Conservation (phyloP, 2,113 vertebrate species). For the Antennarius striatus region DNA sequence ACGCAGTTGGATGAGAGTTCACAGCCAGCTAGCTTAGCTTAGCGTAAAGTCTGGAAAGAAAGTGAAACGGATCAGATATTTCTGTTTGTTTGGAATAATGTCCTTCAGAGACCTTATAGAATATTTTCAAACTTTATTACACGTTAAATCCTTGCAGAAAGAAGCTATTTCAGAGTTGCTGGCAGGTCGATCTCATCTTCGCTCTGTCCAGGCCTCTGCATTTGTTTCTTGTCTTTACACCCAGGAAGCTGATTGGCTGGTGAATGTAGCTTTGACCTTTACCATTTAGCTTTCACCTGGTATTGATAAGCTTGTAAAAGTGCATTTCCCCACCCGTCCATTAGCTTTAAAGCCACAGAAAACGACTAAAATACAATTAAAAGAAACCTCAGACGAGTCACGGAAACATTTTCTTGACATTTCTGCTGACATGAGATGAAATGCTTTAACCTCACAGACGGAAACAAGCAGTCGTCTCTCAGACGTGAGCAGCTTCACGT, state of each 20-base stretch:
- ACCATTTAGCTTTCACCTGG: neutral
- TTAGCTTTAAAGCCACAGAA: neutral
- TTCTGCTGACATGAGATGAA: neutral
- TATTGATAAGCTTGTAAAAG: neutral
- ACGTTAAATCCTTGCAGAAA: no score
- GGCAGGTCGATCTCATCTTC: no score
- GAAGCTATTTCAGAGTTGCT: neutral
- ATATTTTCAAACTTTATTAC: no score
- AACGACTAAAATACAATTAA: no score
- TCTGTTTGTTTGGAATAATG: no score
- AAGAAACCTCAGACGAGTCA: neutral
- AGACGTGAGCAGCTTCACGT: conserved; percentile 1
- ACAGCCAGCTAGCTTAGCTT: no score
- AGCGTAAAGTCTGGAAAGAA: neutral
- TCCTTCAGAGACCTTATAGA: no score
- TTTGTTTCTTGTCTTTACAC: no score
- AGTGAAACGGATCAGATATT: neutral
- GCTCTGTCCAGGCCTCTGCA: no score
- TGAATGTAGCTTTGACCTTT: neutral
- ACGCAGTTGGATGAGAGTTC: neutral
- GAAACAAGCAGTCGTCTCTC: neutral
- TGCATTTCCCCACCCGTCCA: neutral
- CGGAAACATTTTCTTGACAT: neutral
- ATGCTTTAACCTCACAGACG: neutral
- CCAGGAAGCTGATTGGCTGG: no score